Evolutionary conservation across 2,888 invertebrate species (phyloP), one percentile per base, ranked within the genome.

Genomic region (Cactoblastis cactorum): DNA sequence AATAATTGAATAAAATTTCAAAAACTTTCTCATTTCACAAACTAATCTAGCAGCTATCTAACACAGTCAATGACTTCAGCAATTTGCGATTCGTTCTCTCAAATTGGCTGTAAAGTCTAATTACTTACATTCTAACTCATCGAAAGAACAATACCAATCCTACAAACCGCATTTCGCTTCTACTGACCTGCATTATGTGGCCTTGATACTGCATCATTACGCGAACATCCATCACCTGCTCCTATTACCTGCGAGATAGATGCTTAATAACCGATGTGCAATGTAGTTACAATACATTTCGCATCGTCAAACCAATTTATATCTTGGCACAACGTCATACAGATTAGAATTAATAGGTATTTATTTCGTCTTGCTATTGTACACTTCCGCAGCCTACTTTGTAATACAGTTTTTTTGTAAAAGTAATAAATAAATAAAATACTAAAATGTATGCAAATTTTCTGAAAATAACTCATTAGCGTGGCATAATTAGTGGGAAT

Each of bases 151-250:
- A 68, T 67, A 59, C 57, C 62, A 64, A 67, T 62, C 55, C 61
- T 64, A 69, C 68, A 71, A 71, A 76, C 74, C 71, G 67, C 70
- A 64, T 74, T 77, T 74, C 63, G 61, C 66, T 68, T 71, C 68
- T 54, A 55, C 64, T 69, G 73, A 74, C 77, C 74, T 66, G 74
- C 73, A 76, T 72, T 56, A 33, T 35, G 57, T 77, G 80, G 57
- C 82, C 83, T 81, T 80, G 77, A 77, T 82, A 76, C 74, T 76
- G 74, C 77, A 80, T 77, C 77, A 80, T 82, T 80, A 82, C 71
- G 65, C 62, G 55, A 63, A 63, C 71, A 73, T 78, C 80, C 76
- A 76, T 79, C 80, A 75, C 55, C 59, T 61, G 59, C 57, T 60
- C 49, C 51, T 56, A 59, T 63, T 57, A 51, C 45, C 49, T 56